Percentiles rank a stretch among this genome's conserved stretches.
Evolutionary conservation across 2,797 vertebrate species (phyloP).

Genomic region (Parauchenoglanis punctatus): DNA sequence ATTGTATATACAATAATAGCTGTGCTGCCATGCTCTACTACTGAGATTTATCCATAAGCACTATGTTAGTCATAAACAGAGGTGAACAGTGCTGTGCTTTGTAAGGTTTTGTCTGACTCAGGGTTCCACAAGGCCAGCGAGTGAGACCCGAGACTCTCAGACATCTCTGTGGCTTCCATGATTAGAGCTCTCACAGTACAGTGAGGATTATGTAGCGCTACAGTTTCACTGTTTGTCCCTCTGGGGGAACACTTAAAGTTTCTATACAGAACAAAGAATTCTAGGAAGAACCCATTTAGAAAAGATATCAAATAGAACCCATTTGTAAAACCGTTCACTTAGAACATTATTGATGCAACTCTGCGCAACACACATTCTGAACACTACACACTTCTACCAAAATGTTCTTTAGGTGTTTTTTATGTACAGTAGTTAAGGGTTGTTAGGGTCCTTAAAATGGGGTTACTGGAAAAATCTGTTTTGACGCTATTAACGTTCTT

Average conservation of each 20-base stretch:
- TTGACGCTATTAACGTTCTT: too few relatives aligned
- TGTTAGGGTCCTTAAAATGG: too few relatives aligned
- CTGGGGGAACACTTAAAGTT: too few relatives aligned
- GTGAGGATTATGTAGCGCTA: background rate
- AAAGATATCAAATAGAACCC: background rate
- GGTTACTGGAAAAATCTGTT: too few relatives aligned
- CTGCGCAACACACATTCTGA: too few relatives aligned
- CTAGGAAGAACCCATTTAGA: background rate
- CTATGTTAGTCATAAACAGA: background rate
- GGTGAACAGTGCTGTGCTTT: background rate
- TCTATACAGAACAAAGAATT: background rate
- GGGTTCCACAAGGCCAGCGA: background rate
- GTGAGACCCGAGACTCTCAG: background rate
- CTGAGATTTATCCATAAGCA: background rate
- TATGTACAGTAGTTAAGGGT: too few relatives aligned
- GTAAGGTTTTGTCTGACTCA: background rate
- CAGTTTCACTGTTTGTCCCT: background rate
- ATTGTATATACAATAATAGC: background rate
- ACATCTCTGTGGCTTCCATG: background rate
- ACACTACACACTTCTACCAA: background rate
- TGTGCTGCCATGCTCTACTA: background rate
- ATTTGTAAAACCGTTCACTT: background rate
- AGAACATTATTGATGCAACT: too few relatives aligned
- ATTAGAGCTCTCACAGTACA: background rate
- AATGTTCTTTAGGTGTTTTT: background rate